Conservation (phyloP, 1,140 invertebrate species). For the Cotesia chilonis region DNA sequence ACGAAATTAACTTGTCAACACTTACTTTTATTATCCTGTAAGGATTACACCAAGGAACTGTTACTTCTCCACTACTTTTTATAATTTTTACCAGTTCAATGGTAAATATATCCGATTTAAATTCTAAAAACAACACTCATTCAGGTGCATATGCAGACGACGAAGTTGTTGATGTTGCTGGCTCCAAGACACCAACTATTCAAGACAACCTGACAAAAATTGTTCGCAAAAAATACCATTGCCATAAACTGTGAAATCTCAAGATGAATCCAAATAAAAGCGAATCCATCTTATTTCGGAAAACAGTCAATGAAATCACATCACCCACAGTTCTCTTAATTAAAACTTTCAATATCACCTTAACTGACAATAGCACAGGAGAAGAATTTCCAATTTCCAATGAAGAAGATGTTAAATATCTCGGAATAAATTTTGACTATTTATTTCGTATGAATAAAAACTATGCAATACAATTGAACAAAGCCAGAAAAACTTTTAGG, state of each 20-base stretch:
- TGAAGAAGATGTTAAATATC: constrained; percentile 14
- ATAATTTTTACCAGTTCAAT: too few species aligned
- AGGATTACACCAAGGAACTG: too few species aligned
- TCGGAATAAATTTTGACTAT: constrained; percentile 20
- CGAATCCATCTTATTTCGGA: background rate
- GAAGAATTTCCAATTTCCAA: background rate
- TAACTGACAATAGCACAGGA: background rate
- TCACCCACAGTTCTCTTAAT: background rate
- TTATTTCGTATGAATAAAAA: constrained; percentile 10
- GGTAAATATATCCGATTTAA: too few species aligned
- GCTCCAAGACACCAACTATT: too few species aligned
- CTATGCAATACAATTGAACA: background rate
- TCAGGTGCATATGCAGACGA: too few species aligned
- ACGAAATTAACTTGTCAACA: too few species aligned
- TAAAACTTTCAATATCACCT: constrained; percentile 7
- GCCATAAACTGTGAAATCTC: background rate
- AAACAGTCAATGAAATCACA: background rate
- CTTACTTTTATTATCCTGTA: too few species aligned
- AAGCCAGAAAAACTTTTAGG: constrained; percentile 13
- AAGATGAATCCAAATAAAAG: constrained; percentile 7
- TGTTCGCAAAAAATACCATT: background rate
- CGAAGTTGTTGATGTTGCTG: too few species aligned
- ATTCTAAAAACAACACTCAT: too few species aligned
- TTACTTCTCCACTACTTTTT: too few species aligned
- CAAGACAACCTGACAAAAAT: background rate